Percentiles rank a stretch among this genome's conserved stretches.
Evolutionary conservation across 2,888 invertebrate species (phyloP).

Genomic region (Cabera pusaria): DNA sequence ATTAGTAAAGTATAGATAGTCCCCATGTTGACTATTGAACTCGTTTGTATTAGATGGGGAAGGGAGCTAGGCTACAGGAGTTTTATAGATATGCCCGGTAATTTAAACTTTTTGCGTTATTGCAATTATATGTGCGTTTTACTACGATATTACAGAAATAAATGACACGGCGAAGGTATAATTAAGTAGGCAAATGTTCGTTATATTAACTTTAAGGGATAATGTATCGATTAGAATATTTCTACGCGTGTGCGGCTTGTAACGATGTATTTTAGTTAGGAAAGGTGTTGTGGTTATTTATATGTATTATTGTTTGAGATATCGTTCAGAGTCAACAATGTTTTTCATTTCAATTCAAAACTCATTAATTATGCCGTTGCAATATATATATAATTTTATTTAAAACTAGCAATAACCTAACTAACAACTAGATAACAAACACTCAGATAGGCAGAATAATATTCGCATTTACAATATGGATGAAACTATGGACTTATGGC

Average conservation of each 20-base stretch:
- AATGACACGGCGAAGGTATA: conserved; percentile 29
- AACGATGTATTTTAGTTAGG: conserved; percentile 13
- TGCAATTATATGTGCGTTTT: conserved; percentile 32
- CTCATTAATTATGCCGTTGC: too few relatives aligned
- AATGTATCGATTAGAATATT: conserved; percentile 19
- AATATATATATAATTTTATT: too few relatives aligned
- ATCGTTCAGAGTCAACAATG: too few relatives aligned
- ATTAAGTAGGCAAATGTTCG: conserved; percentile 26
- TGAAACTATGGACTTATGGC: too few relatives aligned
- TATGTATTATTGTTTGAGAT: too few relatives aligned
- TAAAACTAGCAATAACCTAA: too few relatives aligned
- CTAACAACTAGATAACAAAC: too few relatives aligned
- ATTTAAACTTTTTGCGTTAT: conserved; percentile 31
- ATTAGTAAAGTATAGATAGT: conserved; percentile 31
- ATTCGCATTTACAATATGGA: too few relatives aligned
- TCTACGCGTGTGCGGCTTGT: conserved; percentile 8
- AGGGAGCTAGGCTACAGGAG: conserved; percentile 13
- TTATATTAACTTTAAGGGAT: conserved; percentile 19
- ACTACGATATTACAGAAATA: conserved; percentile 29
- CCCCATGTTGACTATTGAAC: conserved; percentile 34
- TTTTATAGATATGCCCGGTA: conserved; percentile 31
- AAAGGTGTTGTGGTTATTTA: too few relatives aligned
- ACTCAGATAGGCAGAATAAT: too few relatives aligned
- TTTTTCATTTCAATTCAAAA: too few relatives aligned
- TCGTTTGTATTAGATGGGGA: conserved; percentile 37